phyloP scores from a whole-genome alignment of 2,113 vertebrate species.

The Megaleporinus macrocephalus region DNA sequence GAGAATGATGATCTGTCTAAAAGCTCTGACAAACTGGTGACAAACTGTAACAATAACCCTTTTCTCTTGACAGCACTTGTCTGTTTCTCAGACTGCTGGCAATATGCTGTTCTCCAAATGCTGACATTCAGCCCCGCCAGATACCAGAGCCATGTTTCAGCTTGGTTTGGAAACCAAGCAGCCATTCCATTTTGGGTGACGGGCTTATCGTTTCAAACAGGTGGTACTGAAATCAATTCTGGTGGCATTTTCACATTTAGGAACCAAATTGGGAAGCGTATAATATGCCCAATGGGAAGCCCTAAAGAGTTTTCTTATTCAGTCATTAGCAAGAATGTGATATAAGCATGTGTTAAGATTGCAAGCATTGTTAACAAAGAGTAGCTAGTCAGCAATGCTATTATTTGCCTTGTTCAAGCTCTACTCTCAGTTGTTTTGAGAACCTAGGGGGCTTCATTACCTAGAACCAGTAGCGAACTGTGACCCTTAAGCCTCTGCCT shows the following conservation, averaged over 20 bases:
- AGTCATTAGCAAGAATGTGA: neutral
- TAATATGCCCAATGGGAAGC: neutral
- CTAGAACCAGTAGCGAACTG: no score
- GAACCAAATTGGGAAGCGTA: neutral
- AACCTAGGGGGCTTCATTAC: no score
- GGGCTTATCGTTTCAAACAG: conserved; percentile 23
- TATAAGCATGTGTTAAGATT: neutral
- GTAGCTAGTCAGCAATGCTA: neutral
- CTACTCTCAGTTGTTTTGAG: no score
- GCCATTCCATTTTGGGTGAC: conserved; percentile 25
- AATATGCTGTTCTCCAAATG: neutral
- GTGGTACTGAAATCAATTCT: neutral
- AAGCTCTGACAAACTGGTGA: conserved; percentile 28
- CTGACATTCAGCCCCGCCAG: conserved; percentile 37
- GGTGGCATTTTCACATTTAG: neutral
- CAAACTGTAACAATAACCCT: conserved; percentile 33
- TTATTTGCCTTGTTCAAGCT: no score
- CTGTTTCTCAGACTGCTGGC: conserved; percentile 25
- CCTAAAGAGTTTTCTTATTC: neutral
- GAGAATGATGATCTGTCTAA: conserved; percentile 17
- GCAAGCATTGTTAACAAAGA: neutral
- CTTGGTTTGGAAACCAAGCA: neutral
- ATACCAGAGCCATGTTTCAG: conserved; percentile 1
- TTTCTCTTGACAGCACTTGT: conserved; percentile 33
- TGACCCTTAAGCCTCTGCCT: no score